Conservation (phyloP, 1,140 invertebrate genomes). For the Pachypsylla venusta region DNA sequence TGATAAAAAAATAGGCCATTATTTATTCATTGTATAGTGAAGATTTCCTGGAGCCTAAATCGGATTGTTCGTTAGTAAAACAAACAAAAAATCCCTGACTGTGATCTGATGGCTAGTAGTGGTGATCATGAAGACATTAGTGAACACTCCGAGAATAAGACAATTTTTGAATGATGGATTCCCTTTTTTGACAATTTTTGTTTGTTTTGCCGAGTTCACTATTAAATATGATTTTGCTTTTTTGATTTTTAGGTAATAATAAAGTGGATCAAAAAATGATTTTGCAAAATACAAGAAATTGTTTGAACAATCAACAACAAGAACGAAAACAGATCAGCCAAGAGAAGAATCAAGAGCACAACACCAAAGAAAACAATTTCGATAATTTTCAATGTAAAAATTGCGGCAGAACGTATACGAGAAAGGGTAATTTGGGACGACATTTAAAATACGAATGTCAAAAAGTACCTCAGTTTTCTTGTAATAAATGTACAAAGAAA, state of each 20-base stretch:
- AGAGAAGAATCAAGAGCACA: neutral
- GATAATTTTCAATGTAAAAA: conserved; percentile 19
- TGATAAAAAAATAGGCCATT: no score
- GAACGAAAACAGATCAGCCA: neutral
- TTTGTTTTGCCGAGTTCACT: no score
- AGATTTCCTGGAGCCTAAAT: no score
- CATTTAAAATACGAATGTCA: conserved; percentile 23
- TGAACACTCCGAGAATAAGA: no score
- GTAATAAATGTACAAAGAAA: conserved; percentile 25
- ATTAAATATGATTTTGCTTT: no score
- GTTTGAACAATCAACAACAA: neutral
- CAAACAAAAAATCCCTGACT: no score
- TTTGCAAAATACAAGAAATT: neutral
- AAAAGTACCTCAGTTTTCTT: conserved; percentile 19
- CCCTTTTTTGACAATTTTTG: no score
- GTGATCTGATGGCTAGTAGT: no score
- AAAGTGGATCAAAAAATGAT: neutral
- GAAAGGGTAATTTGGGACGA: conserved; percentile 17
- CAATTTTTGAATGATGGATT: no score
- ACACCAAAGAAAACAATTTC: conserved; percentile 6
- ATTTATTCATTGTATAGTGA: no score
- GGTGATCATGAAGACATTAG: no score
- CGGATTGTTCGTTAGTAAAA: no score
- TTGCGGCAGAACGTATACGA: conserved; percentile 24
- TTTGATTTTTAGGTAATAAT: neutral